phyloP scores from a whole-genome alignment of 2,888 invertebrate species.

The Nycteola revayana region DNA sequence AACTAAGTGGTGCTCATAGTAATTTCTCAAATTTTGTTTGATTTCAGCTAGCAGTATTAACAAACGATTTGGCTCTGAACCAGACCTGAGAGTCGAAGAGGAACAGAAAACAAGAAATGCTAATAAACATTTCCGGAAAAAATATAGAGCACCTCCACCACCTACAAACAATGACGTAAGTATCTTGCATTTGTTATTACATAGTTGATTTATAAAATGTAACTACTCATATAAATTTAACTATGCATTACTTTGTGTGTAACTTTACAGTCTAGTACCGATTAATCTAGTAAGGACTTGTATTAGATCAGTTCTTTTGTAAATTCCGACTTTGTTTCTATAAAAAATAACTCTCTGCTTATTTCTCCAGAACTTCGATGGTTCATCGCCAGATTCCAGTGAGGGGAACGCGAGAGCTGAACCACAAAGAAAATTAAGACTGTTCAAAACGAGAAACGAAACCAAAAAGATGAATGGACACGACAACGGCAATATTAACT shows the following conservation, averaged over 20 bases:
- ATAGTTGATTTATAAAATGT: too few species aligned
- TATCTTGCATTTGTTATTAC: too few species aligned
- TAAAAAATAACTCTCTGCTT: not conserved
- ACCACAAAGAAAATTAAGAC: slow-evolving; percentile 82
- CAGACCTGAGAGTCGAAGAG: slow-evolving; percentile 83
- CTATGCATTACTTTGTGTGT: too few species aligned
- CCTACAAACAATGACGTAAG: slow-evolving; percentile 63
- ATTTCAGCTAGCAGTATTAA: slow-evolving; percentile 56
- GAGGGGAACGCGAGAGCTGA: slow-evolving; percentile 74
- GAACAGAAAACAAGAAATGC: slow-evolving; percentile 61
- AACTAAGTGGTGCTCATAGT: too few species aligned
- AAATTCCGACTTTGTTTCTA: too few species aligned
- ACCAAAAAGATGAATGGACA: slow-evolving; percentile 81
- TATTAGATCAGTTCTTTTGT: too few species aligned
- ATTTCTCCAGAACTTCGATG: slow-evolving; percentile 63
- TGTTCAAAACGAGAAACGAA: slow-evolving; percentile 89
- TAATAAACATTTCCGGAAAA: slow-evolving; percentile 85
- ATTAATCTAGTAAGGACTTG: too few species aligned
- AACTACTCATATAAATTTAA: too few species aligned
- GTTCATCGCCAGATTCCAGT: slow-evolving; percentile 83
- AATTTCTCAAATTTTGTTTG: not conserved
- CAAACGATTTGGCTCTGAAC: slow-evolving; percentile 88
- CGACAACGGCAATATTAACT: slow-evolving; percentile 60
- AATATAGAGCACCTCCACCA: slow-evolving; percentile 89
- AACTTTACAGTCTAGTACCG: too few species aligned